A percentile compares a stretch with the other conserved stretches of the same genome.
Conservation (phyloP, 2,888 invertebrate genomes). For the Xanthia togata region DNA sequence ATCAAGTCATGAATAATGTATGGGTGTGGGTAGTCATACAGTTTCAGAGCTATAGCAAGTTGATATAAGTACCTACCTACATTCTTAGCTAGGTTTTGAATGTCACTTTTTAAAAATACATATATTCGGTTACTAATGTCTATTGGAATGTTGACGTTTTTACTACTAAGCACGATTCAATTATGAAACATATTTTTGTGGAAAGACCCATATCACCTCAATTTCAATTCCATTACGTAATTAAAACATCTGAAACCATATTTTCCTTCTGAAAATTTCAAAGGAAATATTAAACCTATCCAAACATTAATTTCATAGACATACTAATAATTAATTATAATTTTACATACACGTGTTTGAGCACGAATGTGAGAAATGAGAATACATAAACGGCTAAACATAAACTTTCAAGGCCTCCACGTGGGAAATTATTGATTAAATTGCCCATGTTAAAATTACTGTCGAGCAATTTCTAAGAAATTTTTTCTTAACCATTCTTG, state of each 20-base stretch:
- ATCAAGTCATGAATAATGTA: background rate
- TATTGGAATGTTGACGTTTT: background rate
- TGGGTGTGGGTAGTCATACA: background rate
- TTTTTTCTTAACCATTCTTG: background rate
- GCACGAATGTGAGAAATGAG: slow-evolving; percentile 1
- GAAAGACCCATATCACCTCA: background rate
- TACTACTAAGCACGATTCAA: background rate
- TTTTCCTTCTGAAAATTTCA: background rate
- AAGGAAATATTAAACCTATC: slow-evolving; percentile 15
- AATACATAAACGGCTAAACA: slow-evolving; percentile 10
- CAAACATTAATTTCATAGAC: slow-evolving; percentile 15
- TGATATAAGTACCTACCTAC: background rate
- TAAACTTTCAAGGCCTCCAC: slow-evolving; percentile 43
- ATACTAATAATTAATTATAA: slow-evolving; percentile 34
- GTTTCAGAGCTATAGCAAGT: background rate
- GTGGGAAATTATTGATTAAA: slow-evolving; percentile 46
- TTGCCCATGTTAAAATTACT: slow-evolving; percentile 15
- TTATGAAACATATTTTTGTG: background rate
- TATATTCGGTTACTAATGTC: too few relatives aligned
- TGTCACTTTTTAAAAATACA: background rate
- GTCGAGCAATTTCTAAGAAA: slow-evolving; percentile 9
- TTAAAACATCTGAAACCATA: slow-evolving; percentile 17
- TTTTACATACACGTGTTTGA: slow-evolving; percentile 43
- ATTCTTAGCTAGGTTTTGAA: background rate
- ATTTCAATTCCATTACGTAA: slow-evolving; percentile 7